phyloP scores from a whole-genome alignment of 2,797 vertebrate genomes.

The Melanotaenia nigrans region DNA sequence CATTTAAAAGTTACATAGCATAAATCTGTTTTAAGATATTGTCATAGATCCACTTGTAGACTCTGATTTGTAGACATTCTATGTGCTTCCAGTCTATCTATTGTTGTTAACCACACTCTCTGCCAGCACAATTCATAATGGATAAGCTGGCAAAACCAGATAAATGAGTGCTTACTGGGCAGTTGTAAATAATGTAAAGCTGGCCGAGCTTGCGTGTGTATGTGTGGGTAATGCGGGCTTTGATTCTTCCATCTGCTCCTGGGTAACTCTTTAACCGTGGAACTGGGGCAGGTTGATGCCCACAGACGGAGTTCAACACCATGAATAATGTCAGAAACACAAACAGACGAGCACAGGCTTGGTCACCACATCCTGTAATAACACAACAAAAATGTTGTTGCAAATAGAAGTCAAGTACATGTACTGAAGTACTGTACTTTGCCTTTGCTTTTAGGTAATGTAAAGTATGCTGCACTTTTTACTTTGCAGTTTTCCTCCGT shows the following conservation, averaged over 20 bases:
- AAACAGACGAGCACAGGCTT: slow-evolving; percentile 4
- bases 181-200: slow-evolving; percentile 68
- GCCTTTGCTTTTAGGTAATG: background rate
- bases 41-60: background rate
- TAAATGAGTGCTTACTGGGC: slow-evolving; percentile 52
- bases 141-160: slow-evolving; percentile 35
- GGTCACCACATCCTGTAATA: slow-evolving; percentile 10
- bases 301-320: slow-evolving; percentile 31
- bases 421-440: background rate
- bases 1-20: background rate
- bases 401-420: background rate
- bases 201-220: slow-evolving; percentile 14
- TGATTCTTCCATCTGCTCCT: slow-evolving; percentile 71
- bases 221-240: slow-evolving; percentile 38
- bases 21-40: background rate
- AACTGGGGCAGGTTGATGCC: slow-evolving; percentile 53
- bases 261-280: slow-evolving; percentile 31
- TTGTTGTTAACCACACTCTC: slow-evolving; percentile 24
- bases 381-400: background rate
- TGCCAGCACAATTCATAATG: slow-evolving; percentile 43
- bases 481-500: too few relatives aligned
- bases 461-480: background rate
- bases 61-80: background rate
- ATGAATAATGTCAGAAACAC: slow-evolving; percentile 44
- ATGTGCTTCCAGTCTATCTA: background rate